These are phyloP conservation scores for Magallana angulata DNA, from an alignment of 1,140 invertebrate genomes.

Conservation along the genomic window DNA sequence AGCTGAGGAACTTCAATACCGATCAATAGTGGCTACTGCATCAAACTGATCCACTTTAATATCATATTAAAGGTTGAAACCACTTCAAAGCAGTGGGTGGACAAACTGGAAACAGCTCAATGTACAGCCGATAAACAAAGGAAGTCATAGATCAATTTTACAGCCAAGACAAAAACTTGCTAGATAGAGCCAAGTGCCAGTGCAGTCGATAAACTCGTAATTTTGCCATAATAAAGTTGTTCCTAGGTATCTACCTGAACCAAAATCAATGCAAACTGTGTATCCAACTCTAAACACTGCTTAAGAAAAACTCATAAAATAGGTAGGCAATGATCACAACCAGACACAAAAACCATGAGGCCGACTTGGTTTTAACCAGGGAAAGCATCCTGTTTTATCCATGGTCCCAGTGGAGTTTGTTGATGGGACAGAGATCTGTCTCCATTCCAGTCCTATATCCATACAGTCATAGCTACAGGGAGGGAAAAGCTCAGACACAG, in stretches of 20 bases:
- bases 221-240: slow-evolving; percentile 33
- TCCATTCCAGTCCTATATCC: not conserved
- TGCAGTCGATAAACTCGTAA: slow-evolving; percentile 18
- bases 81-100: slow-evolving; percentile 1
- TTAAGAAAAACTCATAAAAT: slow-evolving; percentile 11
- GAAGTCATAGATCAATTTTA: slow-evolving; percentile 27
- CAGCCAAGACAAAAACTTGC: not conserved
- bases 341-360: too few relatives aligned
- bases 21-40: slow-evolving; percentile 16
- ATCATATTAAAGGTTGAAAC: slow-evolving; percentile 12
- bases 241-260: slow-evolving; percentile 19
- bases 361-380: not conserved
- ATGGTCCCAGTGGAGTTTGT: not conserved
- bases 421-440: not conserved
- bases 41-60: slow-evolving; percentile 21
- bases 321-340: not conserved
- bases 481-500: not conserved
- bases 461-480: not conserved
- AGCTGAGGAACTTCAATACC: not conserved
- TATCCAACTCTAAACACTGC: not conserved
- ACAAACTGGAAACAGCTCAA: not conserved
- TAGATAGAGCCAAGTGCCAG: not conserved
- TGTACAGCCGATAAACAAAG: slow-evolving; percentile 2
- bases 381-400: not conserved
- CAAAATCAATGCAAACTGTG: slow-evolving; percentile 32